These are phyloP conservation scores for Gasteruption jaculator DNA, from an alignment of 2,888 invertebrate species.

Conservation along the genomic window DNA sequence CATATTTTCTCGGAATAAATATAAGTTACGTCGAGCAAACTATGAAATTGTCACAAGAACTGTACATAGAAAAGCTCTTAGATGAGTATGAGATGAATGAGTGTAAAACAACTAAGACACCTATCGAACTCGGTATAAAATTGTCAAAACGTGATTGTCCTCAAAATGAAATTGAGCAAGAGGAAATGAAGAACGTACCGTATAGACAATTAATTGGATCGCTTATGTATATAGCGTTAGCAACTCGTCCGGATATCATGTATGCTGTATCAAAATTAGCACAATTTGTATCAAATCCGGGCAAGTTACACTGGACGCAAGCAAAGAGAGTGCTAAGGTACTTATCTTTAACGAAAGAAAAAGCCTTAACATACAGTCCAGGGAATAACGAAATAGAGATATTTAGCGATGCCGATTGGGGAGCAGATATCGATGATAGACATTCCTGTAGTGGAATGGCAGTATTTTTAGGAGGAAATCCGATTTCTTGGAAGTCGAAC, in stretches of 20 bases:
- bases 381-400: neutral
- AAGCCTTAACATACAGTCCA: constrained; percentile 24
- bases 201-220: constrained; percentile 14
- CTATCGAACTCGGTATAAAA: too few species aligned
- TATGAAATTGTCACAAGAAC: constrained; percentile 2
- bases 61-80: too few species aligned
- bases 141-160: too few species aligned
- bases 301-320: constrained; percentile 6
- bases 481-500: constrained; percentile 7
- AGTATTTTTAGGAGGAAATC: constrained; percentile 6
- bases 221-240: constrained; percentile 12
- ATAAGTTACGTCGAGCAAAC: neutral
- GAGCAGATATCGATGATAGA: constrained; percentile 8
- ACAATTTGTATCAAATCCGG: constrained; percentile 6
- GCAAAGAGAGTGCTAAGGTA: constrained; percentile 14
- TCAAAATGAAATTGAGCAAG: neutral
- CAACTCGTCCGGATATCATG: constrained; percentile 16
- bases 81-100: too few species aligned
- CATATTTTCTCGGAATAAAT: constrained; percentile 8
- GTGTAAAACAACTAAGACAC: too few species aligned
- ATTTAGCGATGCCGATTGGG: constrained; percentile 14
- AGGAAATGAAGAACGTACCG: constrained; percentile 10
- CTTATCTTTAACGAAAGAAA: constrained; percentile 1
- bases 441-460: constrained; percentile 9
- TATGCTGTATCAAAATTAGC: constrained; percentile 11